Evolutionary conservation across 2,888 invertebrate species (phyloP), one percentile per base, ranked within the genome.

Genomic region (Arrhopalites spinosus): DNA sequence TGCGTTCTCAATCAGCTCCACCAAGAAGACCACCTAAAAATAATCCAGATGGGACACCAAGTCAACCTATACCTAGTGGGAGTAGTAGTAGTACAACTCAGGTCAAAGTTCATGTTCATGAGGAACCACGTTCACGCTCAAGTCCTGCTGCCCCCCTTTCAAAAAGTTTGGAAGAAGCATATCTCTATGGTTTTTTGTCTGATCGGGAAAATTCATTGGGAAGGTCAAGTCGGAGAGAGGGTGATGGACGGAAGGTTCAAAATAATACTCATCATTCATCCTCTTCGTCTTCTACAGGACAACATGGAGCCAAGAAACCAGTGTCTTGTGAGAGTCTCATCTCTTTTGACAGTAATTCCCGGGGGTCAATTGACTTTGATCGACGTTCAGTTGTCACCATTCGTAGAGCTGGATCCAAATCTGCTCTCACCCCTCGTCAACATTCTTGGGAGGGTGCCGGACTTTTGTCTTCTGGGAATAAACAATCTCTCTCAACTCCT

Each of bases 301-400:
- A 25, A 25, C 27, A 56, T 23, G 1, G 13, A 13, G 1, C 36
- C 11, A 81, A 79, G 64, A 82, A 87, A 72, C 86, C 87, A 43
- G 85, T 86, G 1, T 89, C 89, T 7, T 89, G 88, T 77, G 89
- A 89, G 83, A 89, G 84, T 78, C 78, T 84, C 29, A 83, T 83
- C 43, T 82, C 89, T 36, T 83, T 89, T 25, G 77, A 78, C 30
- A 76, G 77, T 20, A 79, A 77, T 56, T 77, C 78, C 11, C 86
- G 86, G 0, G 88, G 88, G 0, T 84, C 84, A 30, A 81, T 84
- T 25, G 89, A 88, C 83, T 86, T 88, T 80, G 87, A 83, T 75
- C 72, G 83, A 30, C 53, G 82, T 45, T 82, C 81, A n/a, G 86
- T 86, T 56, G 85, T 83, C 25, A 80, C 81, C 13, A 79, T 81